A percentile compares a stretch with the other conserved stretches of the same genome.
These are phyloP conservation scores for Leptocoma aspasia DNA, from an alignment of 2,113 vertebrate species.

Conservation along the genomic window DNA sequence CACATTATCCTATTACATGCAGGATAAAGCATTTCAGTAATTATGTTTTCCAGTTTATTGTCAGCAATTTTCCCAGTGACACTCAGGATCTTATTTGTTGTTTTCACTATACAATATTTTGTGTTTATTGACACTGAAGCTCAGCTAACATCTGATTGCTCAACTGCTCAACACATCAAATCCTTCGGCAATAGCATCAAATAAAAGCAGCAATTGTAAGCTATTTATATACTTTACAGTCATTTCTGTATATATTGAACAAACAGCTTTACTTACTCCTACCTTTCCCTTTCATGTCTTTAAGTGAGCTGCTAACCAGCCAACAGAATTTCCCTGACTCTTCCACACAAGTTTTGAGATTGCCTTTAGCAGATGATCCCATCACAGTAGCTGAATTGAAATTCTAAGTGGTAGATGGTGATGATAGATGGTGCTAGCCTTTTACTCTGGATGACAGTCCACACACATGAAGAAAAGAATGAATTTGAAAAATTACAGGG, in stretches of 20 bases:
- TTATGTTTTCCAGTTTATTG: background rate
- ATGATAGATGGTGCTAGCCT: background rate
- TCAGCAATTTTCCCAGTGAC: background rate
- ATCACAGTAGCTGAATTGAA: background rate
- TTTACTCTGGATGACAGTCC: background rate
- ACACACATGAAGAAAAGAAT: background rate
- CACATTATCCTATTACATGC: background rate
- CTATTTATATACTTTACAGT: background rate
- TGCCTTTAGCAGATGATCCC: background rate
- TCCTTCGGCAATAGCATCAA: background rate
- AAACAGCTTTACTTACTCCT: background rate
- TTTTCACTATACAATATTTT: background rate
- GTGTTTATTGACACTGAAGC: background rate
- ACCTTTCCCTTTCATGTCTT: background rate
- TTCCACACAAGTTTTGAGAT: background rate
- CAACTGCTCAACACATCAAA: background rate
- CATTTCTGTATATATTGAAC: background rate
- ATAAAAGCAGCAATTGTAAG: background rate
- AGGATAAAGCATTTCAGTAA: background rate
- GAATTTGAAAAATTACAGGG: background rate
- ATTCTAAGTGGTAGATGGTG: background rate
- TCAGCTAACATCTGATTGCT: background rate
- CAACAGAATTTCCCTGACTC: background rate
- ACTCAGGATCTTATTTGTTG: background rate
- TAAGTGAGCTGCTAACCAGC: background rate